Evolutionary conservation across 2,888 invertebrate genomes (phyloP).

Genomic region (Ligdia adustata): DNA sequence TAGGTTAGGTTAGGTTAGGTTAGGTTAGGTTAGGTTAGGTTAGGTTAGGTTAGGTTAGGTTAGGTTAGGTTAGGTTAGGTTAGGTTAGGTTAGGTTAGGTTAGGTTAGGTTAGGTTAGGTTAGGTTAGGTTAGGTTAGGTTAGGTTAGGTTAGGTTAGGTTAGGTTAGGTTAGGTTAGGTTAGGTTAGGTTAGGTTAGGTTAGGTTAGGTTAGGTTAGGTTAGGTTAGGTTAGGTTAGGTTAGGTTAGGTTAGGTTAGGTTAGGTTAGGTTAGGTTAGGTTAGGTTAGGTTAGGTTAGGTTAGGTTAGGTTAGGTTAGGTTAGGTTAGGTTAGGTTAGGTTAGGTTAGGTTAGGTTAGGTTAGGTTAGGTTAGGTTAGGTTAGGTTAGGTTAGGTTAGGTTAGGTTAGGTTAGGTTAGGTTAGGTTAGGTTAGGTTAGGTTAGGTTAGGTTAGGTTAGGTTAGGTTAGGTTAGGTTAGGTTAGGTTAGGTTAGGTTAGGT

Average conservation of each 20-base stretch:
- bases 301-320: slow-evolving; percentile 13
- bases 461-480: no score
- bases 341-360: slow-evolving; percentile 13
- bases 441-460: slow-evolving; percentile 13
- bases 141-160: no score
- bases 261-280: slow-evolving; percentile 13
- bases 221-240: slow-evolving; percentile 13
- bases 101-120: no score
- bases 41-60: no score
- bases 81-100: no score
- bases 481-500: no score
- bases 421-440: slow-evolving; percentile 13
- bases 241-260: slow-evolving; percentile 13
- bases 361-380: slow-evolving; percentile 13
- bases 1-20: no score
- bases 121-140: no score
- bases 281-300: slow-evolving; percentile 13
- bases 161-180: no score
- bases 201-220: slow-evolving; percentile 13
- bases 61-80: no score
- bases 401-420: slow-evolving; percentile 13
- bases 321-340: slow-evolving; percentile 13
- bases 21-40: no score
- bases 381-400: slow-evolving; percentile 10
- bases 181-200: slow-evolving; percentile 12